Percentiles rank a stretch among this genome's conserved stretches.
Conservation (phyloP, 2,888 invertebrate genomes). For the Campopleginae sp. region DNA sequence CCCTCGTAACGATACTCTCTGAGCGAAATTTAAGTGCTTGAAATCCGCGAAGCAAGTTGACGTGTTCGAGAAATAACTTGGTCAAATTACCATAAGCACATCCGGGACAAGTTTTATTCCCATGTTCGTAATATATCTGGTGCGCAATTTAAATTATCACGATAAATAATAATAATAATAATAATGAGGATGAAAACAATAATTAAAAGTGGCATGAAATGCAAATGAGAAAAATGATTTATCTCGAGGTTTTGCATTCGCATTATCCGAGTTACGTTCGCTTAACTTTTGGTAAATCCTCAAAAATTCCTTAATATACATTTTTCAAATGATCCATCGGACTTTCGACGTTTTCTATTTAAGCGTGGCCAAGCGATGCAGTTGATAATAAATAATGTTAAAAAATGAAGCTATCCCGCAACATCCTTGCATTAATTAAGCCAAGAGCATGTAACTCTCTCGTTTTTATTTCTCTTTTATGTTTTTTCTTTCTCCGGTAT, state of each 20-base stretch:
- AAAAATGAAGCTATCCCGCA: slow-evolving; percentile 41
- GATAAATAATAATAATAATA: slow-evolving; percentile 6
- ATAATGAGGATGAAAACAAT: background rate
- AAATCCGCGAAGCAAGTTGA: slow-evolving; percentile 53
- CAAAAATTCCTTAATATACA: background rate
- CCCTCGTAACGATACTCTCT: slow-evolving; percentile 43
- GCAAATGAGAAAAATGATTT: slow-evolving; percentile 16
- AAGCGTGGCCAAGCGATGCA: background rate
- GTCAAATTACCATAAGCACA: slow-evolving; percentile 61
- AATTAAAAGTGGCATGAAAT: background rate
- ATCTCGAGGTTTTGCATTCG: background rate
- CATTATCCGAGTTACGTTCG: background rate
- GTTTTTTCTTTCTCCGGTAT: slow-evolving; percentile 25
- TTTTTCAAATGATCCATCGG: background rate
- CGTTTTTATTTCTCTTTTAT: slow-evolving; percentile 18
- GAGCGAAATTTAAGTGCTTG: slow-evolving; percentile 58
- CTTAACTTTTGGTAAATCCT: background rate
- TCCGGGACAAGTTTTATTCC: slow-evolving; percentile 43
- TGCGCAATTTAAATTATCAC: slow-evolving; percentile 19
- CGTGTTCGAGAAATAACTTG: slow-evolving; percentile 50
- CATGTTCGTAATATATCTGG: slow-evolving; percentile 30
- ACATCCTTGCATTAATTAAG: slow-evolving; percentile 51
- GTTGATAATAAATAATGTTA: slow-evolving; percentile 20
- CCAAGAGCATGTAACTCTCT: slow-evolving; percentile 15
- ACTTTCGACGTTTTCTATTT: background rate